These are phyloP conservation scores for Apamea epomidion DNA, from an alignment of 2,888 invertebrate genomes.

Conservation along the genomic window DNA sequence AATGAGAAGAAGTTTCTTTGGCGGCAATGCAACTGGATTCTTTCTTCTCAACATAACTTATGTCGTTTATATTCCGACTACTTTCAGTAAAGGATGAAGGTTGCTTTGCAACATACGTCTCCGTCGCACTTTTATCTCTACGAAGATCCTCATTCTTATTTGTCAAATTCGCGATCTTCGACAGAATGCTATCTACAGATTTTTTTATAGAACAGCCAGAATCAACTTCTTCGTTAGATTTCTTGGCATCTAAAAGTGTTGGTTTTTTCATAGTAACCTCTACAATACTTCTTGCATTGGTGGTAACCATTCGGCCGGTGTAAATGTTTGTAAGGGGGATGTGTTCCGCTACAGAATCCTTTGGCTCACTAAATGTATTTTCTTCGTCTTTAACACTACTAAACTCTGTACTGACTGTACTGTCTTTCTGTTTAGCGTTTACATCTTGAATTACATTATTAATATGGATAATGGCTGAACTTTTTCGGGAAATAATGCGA, in stretches of 20 bases:
- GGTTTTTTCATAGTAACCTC: conserved; percentile 10
- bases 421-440: background rate
- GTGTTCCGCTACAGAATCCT: background rate
- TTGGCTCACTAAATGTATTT: background rate
- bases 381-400: background rate
- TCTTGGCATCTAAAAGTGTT: background rate
- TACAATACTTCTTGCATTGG: conserved; percentile 2
- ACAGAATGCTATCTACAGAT: conserved; percentile 16
- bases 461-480: background rate
- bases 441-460: conserved; percentile 7
- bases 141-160: conserved; percentile 1
- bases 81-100: background rate
- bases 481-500: background rate
- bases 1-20: conserved; percentile 2
- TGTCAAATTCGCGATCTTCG: conserved; percentile 1
- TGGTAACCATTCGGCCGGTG: background rate
- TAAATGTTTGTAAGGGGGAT: background rate
- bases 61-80: background rate
- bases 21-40: background rate
- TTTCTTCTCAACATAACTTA: conserved; percentile 8
- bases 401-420: background rate
- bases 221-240: background rate
- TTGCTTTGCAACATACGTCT: background rate
- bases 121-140: background rate
- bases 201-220: conserved; percentile 14